Percentiles rank a stretch among this genome's conserved stretches.
Conservation (phyloP, 2,797 vertebrate genomes). For the Amphiprion clarkii region DNA sequence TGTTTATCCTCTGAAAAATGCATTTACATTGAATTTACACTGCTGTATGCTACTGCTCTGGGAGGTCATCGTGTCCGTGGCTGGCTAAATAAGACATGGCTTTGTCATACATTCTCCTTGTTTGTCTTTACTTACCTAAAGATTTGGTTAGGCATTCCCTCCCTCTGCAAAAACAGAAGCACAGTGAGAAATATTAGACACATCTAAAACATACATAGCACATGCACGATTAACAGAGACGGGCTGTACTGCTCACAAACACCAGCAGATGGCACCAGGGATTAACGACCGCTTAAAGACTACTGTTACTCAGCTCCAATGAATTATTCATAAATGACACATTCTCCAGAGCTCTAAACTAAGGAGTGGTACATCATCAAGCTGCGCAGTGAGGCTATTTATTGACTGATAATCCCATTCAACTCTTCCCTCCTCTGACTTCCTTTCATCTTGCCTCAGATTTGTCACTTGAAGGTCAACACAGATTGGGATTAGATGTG, state of each 20-base stretch:
- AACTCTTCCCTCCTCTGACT: not conserved
- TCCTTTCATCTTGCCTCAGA: not conserved
- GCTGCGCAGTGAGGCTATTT: slow-evolving; percentile 22
- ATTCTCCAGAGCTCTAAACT: slow-evolving; percentile 12
- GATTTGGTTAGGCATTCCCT: slow-evolving; percentile 78
- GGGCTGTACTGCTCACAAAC: slow-evolving; percentile 32
- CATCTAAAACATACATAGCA: not conserved
- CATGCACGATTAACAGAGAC: slow-evolving; percentile 15
- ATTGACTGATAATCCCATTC: slow-evolving; percentile 24
- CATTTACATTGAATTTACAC: too few relatives aligned
- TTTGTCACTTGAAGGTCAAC: slow-evolving; percentile 28
- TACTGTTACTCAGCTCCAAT: slow-evolving; percentile 4
- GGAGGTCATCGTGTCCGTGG: too few relatives aligned
- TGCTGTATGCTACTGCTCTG: too few relatives aligned
- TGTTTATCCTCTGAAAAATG: too few relatives aligned
- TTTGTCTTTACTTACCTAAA: slow-evolving; percentile 58
- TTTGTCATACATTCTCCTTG: not conserved
- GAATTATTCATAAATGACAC: slow-evolving; percentile 20
- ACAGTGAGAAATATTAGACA: slow-evolving; percentile 33
- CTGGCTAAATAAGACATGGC: not conserved
- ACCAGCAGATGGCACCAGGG: slow-evolving; percentile 72
- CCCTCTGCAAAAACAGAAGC: slow-evolving; percentile 70
- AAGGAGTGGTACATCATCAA: slow-evolving; percentile 12
- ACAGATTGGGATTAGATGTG: not conserved
- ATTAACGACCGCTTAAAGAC: slow-evolving; percentile 14